Conservation (phyloP, 2,888 invertebrate genomes). For the Heliconius ethilla region DNA sequence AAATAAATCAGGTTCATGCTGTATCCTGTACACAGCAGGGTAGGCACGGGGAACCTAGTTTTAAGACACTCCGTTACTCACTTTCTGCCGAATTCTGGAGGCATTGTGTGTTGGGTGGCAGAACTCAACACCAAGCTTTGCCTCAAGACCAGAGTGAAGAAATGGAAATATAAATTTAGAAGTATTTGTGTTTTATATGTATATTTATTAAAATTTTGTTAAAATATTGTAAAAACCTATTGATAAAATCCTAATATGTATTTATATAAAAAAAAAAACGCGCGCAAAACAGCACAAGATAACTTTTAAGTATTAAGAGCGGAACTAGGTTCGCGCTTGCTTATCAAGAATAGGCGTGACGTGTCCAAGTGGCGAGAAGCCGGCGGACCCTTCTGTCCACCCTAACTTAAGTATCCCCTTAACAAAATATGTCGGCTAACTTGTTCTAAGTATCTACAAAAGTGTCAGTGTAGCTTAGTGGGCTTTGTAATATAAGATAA, state of each 20-base stretch:
- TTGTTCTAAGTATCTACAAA: conserved; percentile 26
- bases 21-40: too few relatives aligned
- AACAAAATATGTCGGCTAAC: conserved; percentile 32
- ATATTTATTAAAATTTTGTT: too few relatives aligned
- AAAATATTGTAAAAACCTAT: too few relatives aligned
- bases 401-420: conserved; percentile 62
- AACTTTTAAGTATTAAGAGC: conserved; percentile 11
- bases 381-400: conserved; percentile 50
- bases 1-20: too few relatives aligned
- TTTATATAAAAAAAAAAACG: neutral
- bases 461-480: neutral
- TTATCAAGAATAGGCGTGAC: conserved; percentile 53
- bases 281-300: neutral
- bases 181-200: too few relatives aligned
- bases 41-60: too few relatives aligned
- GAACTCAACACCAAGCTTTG: too few relatives aligned
- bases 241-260: neutral
- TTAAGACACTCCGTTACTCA: too few relatives aligned
- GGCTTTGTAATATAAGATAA: neutral
- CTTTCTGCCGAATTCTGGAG: too few relatives aligned
- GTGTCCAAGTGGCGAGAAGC: conserved; percentile 70
- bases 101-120: too few relatives aligned
- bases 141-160: too few relatives aligned
- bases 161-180: too few relatives aligned
- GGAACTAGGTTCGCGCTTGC: conserved; percentile 27